A percentile compares a stretch with the other conserved stretches of the same genome.
phyloP scores from a whole-genome alignment of 2,888 invertebrate species.

The Sialis fuliginosa region DNA sequence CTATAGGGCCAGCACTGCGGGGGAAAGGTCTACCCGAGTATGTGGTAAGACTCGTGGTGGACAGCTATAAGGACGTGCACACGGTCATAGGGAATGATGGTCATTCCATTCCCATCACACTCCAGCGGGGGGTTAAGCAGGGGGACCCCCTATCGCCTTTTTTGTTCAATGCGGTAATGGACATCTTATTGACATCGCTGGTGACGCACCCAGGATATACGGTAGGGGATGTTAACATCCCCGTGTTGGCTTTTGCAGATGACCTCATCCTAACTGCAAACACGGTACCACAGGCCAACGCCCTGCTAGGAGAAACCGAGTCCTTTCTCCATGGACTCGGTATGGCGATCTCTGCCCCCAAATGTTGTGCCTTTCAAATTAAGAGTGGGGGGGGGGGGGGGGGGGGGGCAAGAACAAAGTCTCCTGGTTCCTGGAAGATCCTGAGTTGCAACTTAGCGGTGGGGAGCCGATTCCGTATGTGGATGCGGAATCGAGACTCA shows the following conservation, averaged over 20 bases:
- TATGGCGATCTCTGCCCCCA: background rate
- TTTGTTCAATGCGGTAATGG: conserved; percentile 13
- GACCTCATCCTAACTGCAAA: conserved; percentile 11
- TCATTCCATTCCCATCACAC: background rate
- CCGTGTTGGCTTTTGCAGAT: background rate
- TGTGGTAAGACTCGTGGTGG: background rate
- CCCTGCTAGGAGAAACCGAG: background rate
- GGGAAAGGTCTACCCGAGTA: conserved; percentile 1
- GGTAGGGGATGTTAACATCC: background rate
- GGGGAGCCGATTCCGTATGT: background rate
- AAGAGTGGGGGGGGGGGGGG: background rate
- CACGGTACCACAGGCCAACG: conserved; percentile 8
- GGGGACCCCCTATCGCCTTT: conserved; percentile 17
- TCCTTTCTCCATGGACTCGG: background rate
- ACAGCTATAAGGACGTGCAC: background rate
- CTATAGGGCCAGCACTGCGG: conserved; percentile 13
- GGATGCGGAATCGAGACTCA: background rate
- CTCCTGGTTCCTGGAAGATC: too few species aligned
- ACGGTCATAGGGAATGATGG: background rate
- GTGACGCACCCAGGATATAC: background rate
- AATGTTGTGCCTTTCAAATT: background rate
- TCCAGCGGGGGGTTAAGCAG: conserved; percentile 15
- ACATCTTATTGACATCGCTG: background rate
- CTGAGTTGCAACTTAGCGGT: background rate
- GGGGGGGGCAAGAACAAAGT: conserved; percentile 8